Evolutionary conservation across 64 coral and sea anemone species (phyloP).

Genomic region (Hydrozoanthus tunicans): DNA sequence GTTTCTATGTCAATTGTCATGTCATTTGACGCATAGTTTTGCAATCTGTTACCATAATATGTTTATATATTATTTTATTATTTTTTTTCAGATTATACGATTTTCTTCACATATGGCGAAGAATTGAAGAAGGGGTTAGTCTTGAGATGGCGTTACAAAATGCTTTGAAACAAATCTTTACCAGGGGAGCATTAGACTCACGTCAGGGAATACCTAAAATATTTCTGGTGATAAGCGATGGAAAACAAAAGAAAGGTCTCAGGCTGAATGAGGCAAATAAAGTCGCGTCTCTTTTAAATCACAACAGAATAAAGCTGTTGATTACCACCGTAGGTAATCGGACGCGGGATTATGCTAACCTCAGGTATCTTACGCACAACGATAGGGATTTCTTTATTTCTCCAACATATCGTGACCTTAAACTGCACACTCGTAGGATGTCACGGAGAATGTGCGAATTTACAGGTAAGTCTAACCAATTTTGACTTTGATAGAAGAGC

Average conservation of each 20-base stretch:
- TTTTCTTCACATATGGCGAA: neutral
- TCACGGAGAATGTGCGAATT: conserved; percentile 29
- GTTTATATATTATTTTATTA: neutral
- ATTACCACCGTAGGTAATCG: neutral
- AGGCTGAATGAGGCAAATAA: neutral
- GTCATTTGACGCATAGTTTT: too few species aligned
- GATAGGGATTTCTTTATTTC: conserved; percentile 20
- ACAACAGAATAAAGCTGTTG: neutral
- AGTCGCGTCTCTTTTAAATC: neutral
- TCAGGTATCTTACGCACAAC: conserved; percentile 13
- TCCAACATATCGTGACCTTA: conserved; percentile 9
- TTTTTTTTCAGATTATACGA: conserved; percentile 1
- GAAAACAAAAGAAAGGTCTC: neutral
- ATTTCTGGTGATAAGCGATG: conserved; percentile 5
- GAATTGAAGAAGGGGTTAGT: neutral
- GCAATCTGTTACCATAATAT: neutral
- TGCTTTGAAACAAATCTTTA: conserved; percentile 24
- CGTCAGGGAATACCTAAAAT: conserved; percentile 15
- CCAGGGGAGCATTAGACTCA: neutral
- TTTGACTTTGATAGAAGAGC: neutral
- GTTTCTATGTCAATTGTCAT: too few species aligned
- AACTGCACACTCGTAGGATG: conserved; percentile 12
- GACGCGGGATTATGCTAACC: neutral
- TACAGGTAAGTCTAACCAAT: conserved; percentile 20
- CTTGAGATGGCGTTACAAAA: neutral